Conservation (phyloP, 2,888 invertebrate species). For the Yponomeuta plumbellus region DNA sequence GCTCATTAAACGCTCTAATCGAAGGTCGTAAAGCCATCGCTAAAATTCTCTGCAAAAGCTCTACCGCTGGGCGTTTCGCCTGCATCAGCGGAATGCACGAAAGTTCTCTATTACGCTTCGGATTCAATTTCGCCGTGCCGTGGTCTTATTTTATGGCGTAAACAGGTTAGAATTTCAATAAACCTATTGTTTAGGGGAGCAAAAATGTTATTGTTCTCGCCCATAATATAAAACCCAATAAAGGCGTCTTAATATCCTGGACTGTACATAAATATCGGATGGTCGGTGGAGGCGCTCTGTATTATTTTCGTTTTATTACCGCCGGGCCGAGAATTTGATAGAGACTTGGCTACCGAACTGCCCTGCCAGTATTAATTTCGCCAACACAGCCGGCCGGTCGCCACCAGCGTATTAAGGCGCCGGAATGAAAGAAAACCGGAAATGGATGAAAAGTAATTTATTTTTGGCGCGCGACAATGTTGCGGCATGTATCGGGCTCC, state of each 20-base stretch:
- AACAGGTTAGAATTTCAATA: constrained; percentile 10
- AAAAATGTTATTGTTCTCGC: constrained; percentile 25
- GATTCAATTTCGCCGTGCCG: not conserved
- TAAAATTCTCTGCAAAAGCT: not conserved
- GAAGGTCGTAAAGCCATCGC: not conserved
- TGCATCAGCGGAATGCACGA: not conserved
- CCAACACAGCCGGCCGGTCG: constrained; percentile 53
- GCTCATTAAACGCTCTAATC: not conserved
- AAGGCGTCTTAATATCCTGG: constrained; percentile 50
- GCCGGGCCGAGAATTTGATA: constrained; percentile 58
- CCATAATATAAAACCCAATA: constrained; percentile 40
- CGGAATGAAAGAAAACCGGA: constrained; percentile 61
- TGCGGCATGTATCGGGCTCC: constrained; percentile 20
- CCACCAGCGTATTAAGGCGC: constrained; percentile 57
- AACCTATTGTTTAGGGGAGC: not conserved
- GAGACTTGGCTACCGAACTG: constrained; percentile 62
- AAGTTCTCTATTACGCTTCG: not conserved
- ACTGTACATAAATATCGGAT: constrained; percentile 52
- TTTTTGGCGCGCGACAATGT: constrained; percentile 46
- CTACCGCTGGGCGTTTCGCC: not conserved
- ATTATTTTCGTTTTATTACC: constrained; percentile 68
- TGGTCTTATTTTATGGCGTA: constrained; percentile 1
- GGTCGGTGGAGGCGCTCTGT: constrained; percentile 43
- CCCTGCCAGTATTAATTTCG: constrained; percentile 57
- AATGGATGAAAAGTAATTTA: constrained; percentile 64